Conservation (phyloP, 1,140 invertebrate genomes). For the Ceratosolen solmsi region DNA sequence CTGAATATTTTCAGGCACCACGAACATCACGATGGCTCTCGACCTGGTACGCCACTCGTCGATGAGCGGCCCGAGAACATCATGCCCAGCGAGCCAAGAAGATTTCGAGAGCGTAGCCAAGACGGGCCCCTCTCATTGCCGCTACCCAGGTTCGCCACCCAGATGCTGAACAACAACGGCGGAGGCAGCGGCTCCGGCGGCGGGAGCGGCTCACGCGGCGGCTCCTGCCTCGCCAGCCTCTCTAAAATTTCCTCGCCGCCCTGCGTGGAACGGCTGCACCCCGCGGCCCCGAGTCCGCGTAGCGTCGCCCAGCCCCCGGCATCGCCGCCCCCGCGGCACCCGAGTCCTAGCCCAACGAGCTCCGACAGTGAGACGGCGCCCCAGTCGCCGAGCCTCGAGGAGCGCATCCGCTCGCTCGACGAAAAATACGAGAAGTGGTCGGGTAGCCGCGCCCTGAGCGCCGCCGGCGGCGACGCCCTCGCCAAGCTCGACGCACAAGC, state of each 20-base stretch:
- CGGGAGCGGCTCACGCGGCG: conserved; percentile 52
- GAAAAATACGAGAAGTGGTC: conserved; percentile 95
- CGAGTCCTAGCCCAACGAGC: conserved; percentile 77
- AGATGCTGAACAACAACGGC: conserved; percentile 75
- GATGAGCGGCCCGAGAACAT: conserved; percentile 87
- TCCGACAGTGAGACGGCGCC: conserved; percentile 74
- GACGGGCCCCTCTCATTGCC: conserved; percentile 84
- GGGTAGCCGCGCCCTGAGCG: conserved; percentile 76
- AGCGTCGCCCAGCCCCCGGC: conserved; percentile 74
- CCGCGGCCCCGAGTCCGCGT: conserved; percentile 66
- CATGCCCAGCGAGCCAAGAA: conserved; percentile 81
- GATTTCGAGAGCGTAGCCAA: conserved; percentile 78
- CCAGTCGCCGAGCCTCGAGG: conserved; percentile 84
- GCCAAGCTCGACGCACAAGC: conserved; percentile 76
- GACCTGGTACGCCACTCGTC: conserved; percentile 87
- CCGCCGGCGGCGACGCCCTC: conserved; percentile 76
- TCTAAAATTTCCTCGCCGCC: conserved; percentile 67
- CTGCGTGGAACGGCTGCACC: conserved; percentile 62
- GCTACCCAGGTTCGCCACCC: conserved; percentile 87
- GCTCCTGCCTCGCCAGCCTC: conserved; percentile 54
- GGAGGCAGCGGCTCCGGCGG: conserved; percentile 60
- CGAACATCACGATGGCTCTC: conserved; percentile 78
- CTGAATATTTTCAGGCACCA: conserved; percentile 65
- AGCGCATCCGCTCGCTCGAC: conserved; percentile 90
- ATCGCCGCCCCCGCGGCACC: conserved; percentile 75